Evolutionary conservation across 2,888 invertebrate species (phyloP).

Genomic region (Rhimphoctona megacephalus): DNA sequence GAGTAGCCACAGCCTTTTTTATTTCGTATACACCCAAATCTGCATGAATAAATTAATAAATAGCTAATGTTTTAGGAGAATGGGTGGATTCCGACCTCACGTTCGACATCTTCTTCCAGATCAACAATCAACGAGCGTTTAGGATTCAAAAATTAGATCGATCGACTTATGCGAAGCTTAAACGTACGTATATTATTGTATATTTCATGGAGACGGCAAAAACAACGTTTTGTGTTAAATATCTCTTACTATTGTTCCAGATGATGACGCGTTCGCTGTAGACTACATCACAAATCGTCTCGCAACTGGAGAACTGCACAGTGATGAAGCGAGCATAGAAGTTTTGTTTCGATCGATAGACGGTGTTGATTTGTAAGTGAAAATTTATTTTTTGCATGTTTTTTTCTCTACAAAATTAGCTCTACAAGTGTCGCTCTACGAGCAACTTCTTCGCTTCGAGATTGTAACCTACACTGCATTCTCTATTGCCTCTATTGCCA

Average conservation of each 20-base stretch:
- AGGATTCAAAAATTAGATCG: not conserved
- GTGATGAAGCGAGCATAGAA: not conserved
- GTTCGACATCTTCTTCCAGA: not conserved
- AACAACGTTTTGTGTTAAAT: not conserved
- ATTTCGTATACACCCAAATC: not conserved
- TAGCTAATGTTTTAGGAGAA: too few species aligned
- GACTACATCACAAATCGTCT: not conserved
- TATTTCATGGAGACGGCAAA: not conserved
- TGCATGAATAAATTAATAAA: too few species aligned
- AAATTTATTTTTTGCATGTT: too few species aligned
- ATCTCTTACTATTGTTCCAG: not conserved
- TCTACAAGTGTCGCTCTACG: too few species aligned
- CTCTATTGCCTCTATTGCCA: too few species aligned
- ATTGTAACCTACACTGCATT: too few species aligned
- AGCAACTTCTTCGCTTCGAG: too few species aligned
- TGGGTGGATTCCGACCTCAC: not conserved
- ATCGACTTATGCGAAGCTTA: constrained; percentile 11
- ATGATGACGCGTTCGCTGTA: constrained; percentile 1
- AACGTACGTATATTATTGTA: constrained; percentile 10
- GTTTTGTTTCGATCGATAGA: constrained; percentile 1
- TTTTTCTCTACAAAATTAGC: too few species aligned
- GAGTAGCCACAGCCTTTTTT: too few species aligned
- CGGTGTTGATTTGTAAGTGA: not conserved
- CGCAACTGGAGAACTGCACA: not conserved
- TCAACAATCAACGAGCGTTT: constrained; percentile 1